Base-by-base conservation (phyloP, 2,113 vertebrate genomes). In the Lepidiolamprologus cunningtoni region DNA sequence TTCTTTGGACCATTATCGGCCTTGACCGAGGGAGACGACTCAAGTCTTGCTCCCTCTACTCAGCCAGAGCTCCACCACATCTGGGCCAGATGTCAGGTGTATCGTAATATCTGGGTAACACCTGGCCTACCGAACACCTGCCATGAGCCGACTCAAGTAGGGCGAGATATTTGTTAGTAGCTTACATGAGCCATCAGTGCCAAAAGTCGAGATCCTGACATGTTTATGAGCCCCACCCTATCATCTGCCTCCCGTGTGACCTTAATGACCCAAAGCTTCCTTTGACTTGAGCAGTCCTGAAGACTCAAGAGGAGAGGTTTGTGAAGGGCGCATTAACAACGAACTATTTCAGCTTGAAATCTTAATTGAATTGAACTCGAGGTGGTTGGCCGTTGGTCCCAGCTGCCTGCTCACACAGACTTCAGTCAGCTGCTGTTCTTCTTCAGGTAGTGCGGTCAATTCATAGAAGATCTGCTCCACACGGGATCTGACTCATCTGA, bases 361-460 rank as follows among this genome's bases (percentile, higher is more conserved):
- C 63, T 35, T 0, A 40, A 33, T 33, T 33, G 0, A 61, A 6
- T 17, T 61, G 28, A 63, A 63, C 31, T 73, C 0, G 40, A 45
- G 13, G 68, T 17, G 8, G 21, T 73, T 23, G 13, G 21, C 4
- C 13, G 0, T 45, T 3, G 3, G 35, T 40, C 35, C 63, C n/a
- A 10, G 13, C 68, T 10, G 19, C 10, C 33, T 63, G 35, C 63
- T 68, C 19, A 40, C 5, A 1, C 35, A 4, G 63, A 40, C n/a
- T 17, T 73, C 37, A 42, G 40, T 10, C 14, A 2, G 40, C 13
- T 73, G 40, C 23, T 47, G 14, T 1, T 26, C 9, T 17, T 47
- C 68, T 45, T 42, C 7, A 6, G 42, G 13, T 16, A 26, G 37
- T 0, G 40, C 0, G 8, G 8, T 73, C 40, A 45, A 16, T 17